Evolutionary conservation across 1,140 invertebrate species (phyloP), one percentile per base, ranked within the genome.

Genomic region (Brachionus manjavacas): DNA sequence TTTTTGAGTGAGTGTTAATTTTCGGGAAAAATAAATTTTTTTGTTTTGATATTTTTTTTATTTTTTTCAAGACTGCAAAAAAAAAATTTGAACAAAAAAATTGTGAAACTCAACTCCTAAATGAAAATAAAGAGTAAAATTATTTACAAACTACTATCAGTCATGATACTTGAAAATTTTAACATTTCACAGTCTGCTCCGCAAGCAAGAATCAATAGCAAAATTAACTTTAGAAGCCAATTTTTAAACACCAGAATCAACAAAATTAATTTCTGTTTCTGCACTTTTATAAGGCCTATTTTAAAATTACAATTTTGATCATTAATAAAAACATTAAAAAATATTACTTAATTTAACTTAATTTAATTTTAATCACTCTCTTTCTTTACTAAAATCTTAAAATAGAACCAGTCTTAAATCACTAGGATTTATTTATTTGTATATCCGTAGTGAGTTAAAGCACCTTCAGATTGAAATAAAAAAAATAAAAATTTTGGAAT

Each of bases 261-360:
- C 16, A 74, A 74, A 74, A 74, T n/a, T 28, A 74, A 46, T 35
- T 74, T 74, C 14, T 74, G 9, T n/a, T n/a, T n/a, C n/a, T n/a
- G 28, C 41, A 16, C 41, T 28, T 25, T 41, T 28, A 31, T 14
- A 16, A 12, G 23, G 43, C 14, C 14, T 46, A n/a, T 46, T 46
- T 46, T 46, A 1, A 46, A 12, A 12, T 14, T 46, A 14, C 11
- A 46, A 46, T 12, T 46, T 46, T 46, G 43, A 46, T 46, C 43
- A 46, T 11, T 46, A n/a, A 46, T 46, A 4, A 6, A 35, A 35
- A 6, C 7, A 35, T 35, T 35, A 35, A 31, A 31, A 31, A 31
- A 31, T 35, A 7, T 35, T 35, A 1, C 4, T 35, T 6, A 35
- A 2, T 46, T 46, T 46, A 46, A 46, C 43, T 14, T 46, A 12